Conservation (phyloP, 2,113 vertebrate species). For the Gracilinanus agilis region DNA sequence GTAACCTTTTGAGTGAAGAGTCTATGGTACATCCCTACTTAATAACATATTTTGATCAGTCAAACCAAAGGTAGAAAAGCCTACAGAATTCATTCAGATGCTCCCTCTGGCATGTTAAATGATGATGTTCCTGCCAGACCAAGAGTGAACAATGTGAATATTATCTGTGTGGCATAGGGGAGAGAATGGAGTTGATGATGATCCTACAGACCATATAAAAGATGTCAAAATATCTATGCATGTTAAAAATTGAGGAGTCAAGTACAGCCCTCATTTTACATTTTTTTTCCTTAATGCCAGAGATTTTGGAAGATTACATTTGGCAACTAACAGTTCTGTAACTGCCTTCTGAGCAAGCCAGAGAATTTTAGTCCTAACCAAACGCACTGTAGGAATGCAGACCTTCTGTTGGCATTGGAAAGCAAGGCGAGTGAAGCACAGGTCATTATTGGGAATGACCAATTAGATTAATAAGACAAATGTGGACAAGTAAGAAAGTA, state of each 20-base stretch:
- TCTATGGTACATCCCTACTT: background rate
- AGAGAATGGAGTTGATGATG: background rate
- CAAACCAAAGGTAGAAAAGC: conserved; percentile 16
- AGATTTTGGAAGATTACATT: background rate
- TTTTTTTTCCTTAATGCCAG: conserved; percentile 1
- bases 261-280: background rate
- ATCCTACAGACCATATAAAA: background rate
- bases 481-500: background rate
- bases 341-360: background rate
- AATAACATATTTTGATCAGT: conserved; percentile 9
- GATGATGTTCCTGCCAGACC: conserved; percentile 11
- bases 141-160: conserved; percentile 12
- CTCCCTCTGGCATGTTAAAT: background rate
- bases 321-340: background rate
- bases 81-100: background rate
- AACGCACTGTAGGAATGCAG: background rate
- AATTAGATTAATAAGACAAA: conserved; percentile 18
- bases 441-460: conserved; percentile 13
- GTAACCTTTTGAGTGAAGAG: background rate
- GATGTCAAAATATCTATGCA: background rate
- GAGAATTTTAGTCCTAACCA: background rate
- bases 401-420: conserved; percentile 1
- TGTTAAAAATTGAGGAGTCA: background rate
- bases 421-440: background rate
- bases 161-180: background rate